phyloP scores from a whole-genome alignment of 2,888 invertebrate genomes.

The Theodoxus fluviatilis region DNA sequence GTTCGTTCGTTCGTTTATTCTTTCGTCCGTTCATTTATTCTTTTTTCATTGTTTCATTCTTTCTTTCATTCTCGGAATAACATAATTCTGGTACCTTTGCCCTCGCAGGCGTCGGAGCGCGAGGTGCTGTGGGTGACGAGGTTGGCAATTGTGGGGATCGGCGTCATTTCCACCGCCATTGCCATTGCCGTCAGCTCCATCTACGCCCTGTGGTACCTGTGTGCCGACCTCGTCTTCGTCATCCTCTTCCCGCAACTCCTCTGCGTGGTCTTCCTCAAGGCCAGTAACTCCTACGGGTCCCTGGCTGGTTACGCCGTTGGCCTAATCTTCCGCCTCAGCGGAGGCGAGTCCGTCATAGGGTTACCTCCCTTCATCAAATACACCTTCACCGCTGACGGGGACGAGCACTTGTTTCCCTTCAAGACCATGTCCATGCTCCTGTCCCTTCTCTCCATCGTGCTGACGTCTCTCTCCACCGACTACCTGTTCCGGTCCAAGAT shows the following conservation, averaged over 20 bases:
- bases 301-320: too few species aligned
- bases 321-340: constrained; percentile 38
- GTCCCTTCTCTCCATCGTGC: constrained; percentile 45
- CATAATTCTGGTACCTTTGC: too few species aligned
- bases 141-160: too few species aligned
- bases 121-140: too few species aligned
- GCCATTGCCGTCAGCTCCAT: constrained; percentile 95
- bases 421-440: constrained; percentile 90
- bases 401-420: constrained; percentile 87
- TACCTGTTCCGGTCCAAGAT: constrained; percentile 85
- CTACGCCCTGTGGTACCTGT: constrained; percentile 97
- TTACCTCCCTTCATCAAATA: constrained; percentile 44
- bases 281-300: constrained; percentile 96
- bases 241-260: constrained; percentile 96
- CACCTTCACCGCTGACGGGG: constrained; percentile 40
- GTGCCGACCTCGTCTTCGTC: constrained; percentile 97
- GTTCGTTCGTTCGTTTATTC: too few species aligned
- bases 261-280: constrained; percentile 95
- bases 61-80: too few species aligned
- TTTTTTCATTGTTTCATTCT: too few species aligned
- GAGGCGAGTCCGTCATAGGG: constrained; percentile 44
- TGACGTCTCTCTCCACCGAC: constrained; percentile 66
- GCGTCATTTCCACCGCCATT: too few species aligned
- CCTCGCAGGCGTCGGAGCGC: too few species aligned
- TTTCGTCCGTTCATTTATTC: too few species aligned